These are phyloP conservation scores for Cassiopea andromeda DNA, from an alignment of 30 jellyfish, hydroid and myxozoan genomes.

Conservation along the genomic window DNA sequence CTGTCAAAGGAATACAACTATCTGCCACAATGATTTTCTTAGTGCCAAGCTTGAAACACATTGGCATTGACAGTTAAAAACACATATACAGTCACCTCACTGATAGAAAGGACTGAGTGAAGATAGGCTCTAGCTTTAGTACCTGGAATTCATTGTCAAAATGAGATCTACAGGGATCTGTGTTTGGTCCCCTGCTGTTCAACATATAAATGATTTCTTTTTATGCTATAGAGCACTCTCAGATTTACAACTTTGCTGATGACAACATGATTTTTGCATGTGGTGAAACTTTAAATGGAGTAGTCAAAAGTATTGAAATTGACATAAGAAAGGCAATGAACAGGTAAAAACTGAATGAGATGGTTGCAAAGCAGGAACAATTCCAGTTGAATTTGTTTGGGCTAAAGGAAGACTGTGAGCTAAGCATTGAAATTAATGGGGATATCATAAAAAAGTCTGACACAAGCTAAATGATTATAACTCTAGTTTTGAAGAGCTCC, in stretches of 20 bases:
- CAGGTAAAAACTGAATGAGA: constrained; percentile 50
- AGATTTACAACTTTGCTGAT: constrained; percentile 56
- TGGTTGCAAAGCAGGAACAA: constrained; percentile 44
- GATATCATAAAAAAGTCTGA: constrained; percentile 38
- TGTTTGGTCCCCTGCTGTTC: constrained; percentile 1
- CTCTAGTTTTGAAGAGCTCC: constrained; percentile 46
- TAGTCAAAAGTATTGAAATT: constrained; percentile 35
- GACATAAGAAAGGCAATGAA: constrained; percentile 50
- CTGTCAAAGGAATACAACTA: constrained; percentile 37
- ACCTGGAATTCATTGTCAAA: constrained; percentile 23
- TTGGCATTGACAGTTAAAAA: constrained; percentile 40
- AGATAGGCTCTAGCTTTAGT: constrained; percentile 32
- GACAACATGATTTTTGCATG: constrained; percentile 52
- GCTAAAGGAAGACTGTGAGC: constrained; percentile 24
- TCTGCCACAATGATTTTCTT: constrained; percentile 42
- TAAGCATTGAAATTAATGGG: background rate
- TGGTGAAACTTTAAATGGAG: constrained; percentile 58
- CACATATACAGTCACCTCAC: constrained; percentile 45
- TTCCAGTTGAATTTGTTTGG: constrained; percentile 17
- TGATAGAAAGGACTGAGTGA: constrained; percentile 40
- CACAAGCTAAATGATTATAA: constrained; percentile 33
- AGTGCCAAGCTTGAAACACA: constrained; percentile 43
- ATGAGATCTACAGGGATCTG: constrained; percentile 47
- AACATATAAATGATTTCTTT: constrained; percentile 34
- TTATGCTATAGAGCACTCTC: constrained; percentile 45